Evolutionary conservation across 2,888 invertebrate species (phyloP), one percentile per base, ranked within the genome.

Genomic region (Noctua comes): DNA sequence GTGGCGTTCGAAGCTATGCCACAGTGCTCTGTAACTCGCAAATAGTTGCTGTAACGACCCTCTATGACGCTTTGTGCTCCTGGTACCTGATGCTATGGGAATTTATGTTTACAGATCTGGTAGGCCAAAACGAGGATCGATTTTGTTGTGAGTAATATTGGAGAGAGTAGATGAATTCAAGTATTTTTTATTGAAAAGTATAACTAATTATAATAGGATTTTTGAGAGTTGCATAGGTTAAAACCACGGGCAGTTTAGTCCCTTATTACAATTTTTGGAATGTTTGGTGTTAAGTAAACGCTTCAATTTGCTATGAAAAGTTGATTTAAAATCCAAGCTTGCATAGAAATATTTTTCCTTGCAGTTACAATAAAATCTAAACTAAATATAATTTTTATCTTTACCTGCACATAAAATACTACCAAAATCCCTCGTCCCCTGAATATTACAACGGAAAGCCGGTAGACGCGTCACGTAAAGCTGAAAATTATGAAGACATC

Each of bases 1-100:
- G 93, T 93, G 91, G 91, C 88, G 86, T 87, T 90, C 83, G 84
- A 88, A 90, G 88, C 84, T 79, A 64, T 74, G 76, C 69, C 59
- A 80, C 80, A 65, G 51, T 59, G 51, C 68, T 83, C 43, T 54
- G 79, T 59, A 40, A 89, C 85, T 90, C 71, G 82, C 79, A 85
- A 89, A 89, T 90, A 89, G 88, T 90, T 88, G 79, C 51, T 66
- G 21, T 79, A 82, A 69, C 79, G 51, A 59, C 46, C 71, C 24
- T 73, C 79, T 65, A 66, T 76, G 59, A 68, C 18, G 73, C 73
- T 87, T 80, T 80, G 72, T 83, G 62, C 36, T 73, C 59, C 57
- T 79, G 8, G 68, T 84, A 75, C 57, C 75, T 79, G 80, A 79
- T 65, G 83, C 40, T 82, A 5, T 40, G 27, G 13, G 27, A 64